phyloP scores from a whole-genome alignment of 2,113 vertebrate genomes.

The Glareola pratincola region DNA sequence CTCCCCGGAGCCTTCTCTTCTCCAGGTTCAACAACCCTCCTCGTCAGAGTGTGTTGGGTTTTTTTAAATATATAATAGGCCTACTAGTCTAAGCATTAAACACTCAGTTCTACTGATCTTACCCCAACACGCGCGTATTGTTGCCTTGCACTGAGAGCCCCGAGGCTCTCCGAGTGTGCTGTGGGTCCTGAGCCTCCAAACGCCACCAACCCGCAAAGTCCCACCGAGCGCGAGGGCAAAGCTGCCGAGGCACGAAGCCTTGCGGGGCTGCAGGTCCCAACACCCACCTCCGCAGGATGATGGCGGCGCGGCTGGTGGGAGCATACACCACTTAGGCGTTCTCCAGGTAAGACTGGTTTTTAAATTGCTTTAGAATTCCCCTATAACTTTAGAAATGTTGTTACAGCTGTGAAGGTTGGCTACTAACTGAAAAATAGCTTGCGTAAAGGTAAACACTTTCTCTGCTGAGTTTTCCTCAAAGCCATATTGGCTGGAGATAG shows the following conservation, averaged over 20 bases:
- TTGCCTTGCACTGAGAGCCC: not conserved
- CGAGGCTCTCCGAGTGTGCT: rapidly evolving
- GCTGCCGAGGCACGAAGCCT: not conserved
- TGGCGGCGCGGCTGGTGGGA: rapidly evolving
- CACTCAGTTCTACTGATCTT: not conserved
- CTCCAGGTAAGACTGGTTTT: not conserved
- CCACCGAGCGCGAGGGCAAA: not conserved
- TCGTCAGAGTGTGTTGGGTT: not conserved
- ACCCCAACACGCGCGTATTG: not conserved
- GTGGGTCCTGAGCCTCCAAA: not conserved
- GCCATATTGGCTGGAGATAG: not conserved
- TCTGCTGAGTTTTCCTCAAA: not conserved
- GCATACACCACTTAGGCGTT: not conserved
- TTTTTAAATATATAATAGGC: not conserved
- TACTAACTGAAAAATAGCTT: not conserved
- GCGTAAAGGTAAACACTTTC: not conserved
- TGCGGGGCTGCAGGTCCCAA: not conserved
- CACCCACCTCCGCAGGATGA: not conserved
- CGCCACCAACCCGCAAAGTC: not conserved
- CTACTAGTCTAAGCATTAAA: not conserved
- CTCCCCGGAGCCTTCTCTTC: not conserved
- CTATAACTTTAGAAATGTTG: not conserved
- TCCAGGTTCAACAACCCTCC: not conserved
- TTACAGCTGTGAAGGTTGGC: not conserved
- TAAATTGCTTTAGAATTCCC: not conserved